Percentiles rank a stretch among this genome's conserved stretches.
These are phyloP conservation scores for Contarinia nasturtii DNA, from an alignment of 1,140 invertebrate species.

Conservation along the genomic window DNA sequence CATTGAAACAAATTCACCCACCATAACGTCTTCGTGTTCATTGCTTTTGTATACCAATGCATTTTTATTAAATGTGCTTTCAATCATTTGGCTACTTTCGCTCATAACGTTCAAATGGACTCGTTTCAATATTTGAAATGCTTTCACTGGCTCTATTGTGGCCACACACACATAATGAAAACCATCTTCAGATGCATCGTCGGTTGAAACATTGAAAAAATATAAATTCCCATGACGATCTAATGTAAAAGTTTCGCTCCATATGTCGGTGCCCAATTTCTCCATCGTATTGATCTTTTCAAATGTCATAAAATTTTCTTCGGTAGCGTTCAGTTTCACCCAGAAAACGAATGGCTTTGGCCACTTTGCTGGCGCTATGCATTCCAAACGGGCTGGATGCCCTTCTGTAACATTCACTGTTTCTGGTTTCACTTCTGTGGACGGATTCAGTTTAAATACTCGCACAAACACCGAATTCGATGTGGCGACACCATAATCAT, in stretches of 20 bases:
- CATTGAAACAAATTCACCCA: background rate
- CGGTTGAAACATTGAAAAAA: background rate
- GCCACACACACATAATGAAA: background rate
- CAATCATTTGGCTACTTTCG: background rate
- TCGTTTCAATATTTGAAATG: background rate
- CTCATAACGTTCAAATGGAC: background rate
- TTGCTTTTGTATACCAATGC: background rate
- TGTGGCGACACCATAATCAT: conserved; percentile 67
- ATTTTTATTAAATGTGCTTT: background rate
- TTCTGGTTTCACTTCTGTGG: conserved; percentile 37
- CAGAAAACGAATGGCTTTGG: background rate
- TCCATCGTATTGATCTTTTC: background rate
- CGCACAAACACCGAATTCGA: conserved; percentile 44
- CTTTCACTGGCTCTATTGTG: background rate
- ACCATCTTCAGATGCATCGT: background rate
- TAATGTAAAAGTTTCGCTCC: background rate
- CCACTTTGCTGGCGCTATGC: background rate
- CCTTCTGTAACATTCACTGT: background rate
- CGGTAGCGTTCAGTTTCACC: background rate
- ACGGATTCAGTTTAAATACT: conserved; percentile 64
- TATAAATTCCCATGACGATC: conserved; percentile 1
- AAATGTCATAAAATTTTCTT: too few species aligned
- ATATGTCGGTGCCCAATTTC: background rate
- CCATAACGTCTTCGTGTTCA: background rate
- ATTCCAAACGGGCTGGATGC: background rate